phyloP scores from a whole-genome alignment of 2,797 vertebrate genomes.

The Urophycis tenuis region DNA sequence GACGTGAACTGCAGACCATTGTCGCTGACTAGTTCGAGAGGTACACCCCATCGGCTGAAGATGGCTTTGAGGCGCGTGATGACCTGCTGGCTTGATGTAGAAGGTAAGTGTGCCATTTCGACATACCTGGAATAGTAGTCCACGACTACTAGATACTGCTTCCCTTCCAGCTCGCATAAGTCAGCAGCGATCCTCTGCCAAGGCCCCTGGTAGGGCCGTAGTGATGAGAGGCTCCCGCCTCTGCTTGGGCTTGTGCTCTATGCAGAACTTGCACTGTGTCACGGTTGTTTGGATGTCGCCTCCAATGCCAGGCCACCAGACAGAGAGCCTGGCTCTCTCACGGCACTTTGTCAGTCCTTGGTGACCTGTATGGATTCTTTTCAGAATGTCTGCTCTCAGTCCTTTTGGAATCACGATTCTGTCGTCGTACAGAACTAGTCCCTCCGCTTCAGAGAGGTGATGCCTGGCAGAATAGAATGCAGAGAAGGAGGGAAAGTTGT shows the following conservation, averaged over 20 bases:
- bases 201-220: neutral
- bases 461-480: too few relatives aligned
- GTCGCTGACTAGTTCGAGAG: neutral
- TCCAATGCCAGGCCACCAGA: neutral
- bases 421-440: neutral
- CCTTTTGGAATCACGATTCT: neutral
- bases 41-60: neutral
- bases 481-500: too few relatives aligned
- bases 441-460: neutral
- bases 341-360: constrained; percentile 2
- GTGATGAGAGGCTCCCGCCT: neutral
- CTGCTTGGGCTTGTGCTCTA: neutral
- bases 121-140: neutral
- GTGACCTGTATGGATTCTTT: neutral
- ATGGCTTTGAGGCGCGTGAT: neutral
- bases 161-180: neutral
- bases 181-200: neutral
- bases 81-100: neutral
- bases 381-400: neutral
- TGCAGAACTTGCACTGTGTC: neutral
- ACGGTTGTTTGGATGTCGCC: neutral
- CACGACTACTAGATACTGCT: neutral
- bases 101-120: neutral
- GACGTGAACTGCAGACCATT: constrained; percentile 20
- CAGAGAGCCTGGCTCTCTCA: neutral